These are phyloP conservation scores for Clitarchus hookeri DNA, from an alignment of 2,888 invertebrate genomes.

Conservation along the genomic window DNA sequence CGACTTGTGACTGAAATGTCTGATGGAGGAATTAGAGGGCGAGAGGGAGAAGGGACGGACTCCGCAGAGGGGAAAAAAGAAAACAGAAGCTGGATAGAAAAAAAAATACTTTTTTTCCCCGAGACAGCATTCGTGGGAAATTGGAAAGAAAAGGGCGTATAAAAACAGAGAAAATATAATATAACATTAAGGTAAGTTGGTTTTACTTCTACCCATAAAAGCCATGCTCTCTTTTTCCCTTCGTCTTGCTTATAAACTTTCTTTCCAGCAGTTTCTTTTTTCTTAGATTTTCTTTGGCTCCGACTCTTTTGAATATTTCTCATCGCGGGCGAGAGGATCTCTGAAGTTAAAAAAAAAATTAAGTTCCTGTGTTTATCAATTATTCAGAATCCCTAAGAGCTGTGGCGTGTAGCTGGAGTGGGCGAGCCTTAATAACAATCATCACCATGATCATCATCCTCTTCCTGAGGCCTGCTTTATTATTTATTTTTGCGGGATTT, in stretches of 20 bases:
- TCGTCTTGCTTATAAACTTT: not conserved
- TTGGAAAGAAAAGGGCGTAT: not conserved
- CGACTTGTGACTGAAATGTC: conserved; percentile 22
- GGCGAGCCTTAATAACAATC: not conserved
- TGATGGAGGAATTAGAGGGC: conserved; percentile 20
- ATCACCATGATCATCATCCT: not conserved
- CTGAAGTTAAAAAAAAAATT: conserved; percentile 28
- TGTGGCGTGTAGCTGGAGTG: conserved; percentile 35
- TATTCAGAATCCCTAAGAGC: conserved; percentile 38
- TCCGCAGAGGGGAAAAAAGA: not conserved
- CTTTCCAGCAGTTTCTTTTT: not conserved
- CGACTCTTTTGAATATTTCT: not conserved
- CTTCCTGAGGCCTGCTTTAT: not conserved
- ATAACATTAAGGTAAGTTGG: not conserved
- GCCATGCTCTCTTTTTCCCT: not conserved
- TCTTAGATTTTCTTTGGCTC: conserved; percentile 6
- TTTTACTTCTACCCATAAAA: not conserved
- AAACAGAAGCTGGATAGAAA: not conserved
- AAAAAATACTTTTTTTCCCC: not conserved
- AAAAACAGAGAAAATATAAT: conserved; percentile 3
- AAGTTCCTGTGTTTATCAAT: conserved; percentile 37
- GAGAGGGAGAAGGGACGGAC: not conserved
- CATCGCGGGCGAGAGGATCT: not conserved
- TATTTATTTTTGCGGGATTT: not conserved
- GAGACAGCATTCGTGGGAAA: not conserved